phyloP scores from a whole-genome alignment of 2,888 invertebrate genomes.

The Diarsia dahlii region DNA sequence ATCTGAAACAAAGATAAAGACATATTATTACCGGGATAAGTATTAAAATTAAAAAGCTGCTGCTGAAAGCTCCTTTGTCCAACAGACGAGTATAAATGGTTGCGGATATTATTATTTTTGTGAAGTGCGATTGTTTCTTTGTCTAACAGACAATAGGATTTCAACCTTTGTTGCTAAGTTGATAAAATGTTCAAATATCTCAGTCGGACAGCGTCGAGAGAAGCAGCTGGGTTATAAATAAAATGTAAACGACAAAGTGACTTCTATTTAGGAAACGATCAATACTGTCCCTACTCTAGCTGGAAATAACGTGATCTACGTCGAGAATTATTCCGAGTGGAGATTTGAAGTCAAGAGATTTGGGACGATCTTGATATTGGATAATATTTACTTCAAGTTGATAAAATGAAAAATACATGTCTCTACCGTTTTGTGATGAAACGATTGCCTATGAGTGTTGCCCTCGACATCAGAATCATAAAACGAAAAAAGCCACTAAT shows the following conservation, averaged over 20 bases:
- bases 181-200: conserved; percentile 30
- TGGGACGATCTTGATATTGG: conserved; percentile 39
- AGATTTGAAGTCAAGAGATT: conserved; percentile 36
- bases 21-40: not conserved
- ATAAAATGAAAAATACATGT: not conserved
- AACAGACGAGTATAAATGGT: conserved; percentile 27
- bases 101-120: conserved; percentile 23
- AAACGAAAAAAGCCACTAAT: not conserved
- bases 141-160: conserved; percentile 27
- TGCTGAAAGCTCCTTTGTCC: conserved; percentile 1
- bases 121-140: conserved; percentile 31
- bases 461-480: not conserved
- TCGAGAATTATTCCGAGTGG: conserved; percentile 24
- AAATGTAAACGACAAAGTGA: conserved; percentile 12
- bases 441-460: not conserved
- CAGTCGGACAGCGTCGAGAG: not conserved
- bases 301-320: conserved; percentile 35
- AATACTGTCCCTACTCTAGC: conserved; percentile 29
- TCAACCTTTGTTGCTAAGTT: conserved; percentile 28
- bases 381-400: conserved; percentile 13
- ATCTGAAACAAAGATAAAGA: conserved; percentile 87
- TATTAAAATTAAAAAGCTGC: not conserved
- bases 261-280: conserved; percentile 42
- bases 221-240: conserved; percentile 13
- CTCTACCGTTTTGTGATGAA: not conserved